Evolutionary conservation across 1,140 invertebrate species (phyloP).

Genomic region (Phortica variegata): DNA sequence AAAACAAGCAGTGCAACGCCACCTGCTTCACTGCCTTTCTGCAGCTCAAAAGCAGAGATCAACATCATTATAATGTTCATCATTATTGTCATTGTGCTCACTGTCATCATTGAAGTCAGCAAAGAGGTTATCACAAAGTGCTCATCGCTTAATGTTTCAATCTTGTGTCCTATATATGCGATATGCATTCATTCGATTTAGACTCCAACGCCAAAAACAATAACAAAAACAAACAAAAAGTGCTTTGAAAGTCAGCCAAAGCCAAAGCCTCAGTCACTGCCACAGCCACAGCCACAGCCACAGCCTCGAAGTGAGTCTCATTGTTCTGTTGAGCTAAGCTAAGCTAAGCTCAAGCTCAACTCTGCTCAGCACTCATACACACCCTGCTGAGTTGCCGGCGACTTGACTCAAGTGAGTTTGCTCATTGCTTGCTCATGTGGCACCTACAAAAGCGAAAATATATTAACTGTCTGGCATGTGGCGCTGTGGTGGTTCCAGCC

Average conservation of each 20-base stretch:
- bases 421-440: conserved; percentile 21
- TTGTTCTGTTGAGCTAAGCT: conserved; percentile 24
- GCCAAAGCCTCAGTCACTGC: too few relatives aligned
- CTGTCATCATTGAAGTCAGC: neutral
- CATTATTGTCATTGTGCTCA: neutral
- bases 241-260: conserved; percentile 33
- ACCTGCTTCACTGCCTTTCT: too few relatives aligned
- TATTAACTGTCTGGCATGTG: conserved; percentile 10
- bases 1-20: too few relatives aligned
- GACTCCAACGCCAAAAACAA: conserved; percentile 25
- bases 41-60: too few relatives aligned
- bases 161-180: conserved; percentile 41
- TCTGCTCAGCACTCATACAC: conserved; percentile 37
- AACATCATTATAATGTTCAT: too few relatives aligned
- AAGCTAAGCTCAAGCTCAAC: conserved; percentile 8
- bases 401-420: conserved; percentile 6
- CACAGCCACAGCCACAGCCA: too few relatives aligned
- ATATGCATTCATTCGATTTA: neutral
- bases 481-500: conserved; percentile 42
- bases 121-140: conserved; percentile 33
- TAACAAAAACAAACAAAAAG: too few relatives aligned
- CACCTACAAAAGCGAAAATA: conserved; percentile 17
- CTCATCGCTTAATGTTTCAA: conserved; percentile 54
- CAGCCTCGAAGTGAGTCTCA: too few relatives aligned
- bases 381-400: conserved; percentile 30